phyloP scores from a whole-genome alignment of 2,113 vertebrate species.

The Spea multiplicata region DNA sequence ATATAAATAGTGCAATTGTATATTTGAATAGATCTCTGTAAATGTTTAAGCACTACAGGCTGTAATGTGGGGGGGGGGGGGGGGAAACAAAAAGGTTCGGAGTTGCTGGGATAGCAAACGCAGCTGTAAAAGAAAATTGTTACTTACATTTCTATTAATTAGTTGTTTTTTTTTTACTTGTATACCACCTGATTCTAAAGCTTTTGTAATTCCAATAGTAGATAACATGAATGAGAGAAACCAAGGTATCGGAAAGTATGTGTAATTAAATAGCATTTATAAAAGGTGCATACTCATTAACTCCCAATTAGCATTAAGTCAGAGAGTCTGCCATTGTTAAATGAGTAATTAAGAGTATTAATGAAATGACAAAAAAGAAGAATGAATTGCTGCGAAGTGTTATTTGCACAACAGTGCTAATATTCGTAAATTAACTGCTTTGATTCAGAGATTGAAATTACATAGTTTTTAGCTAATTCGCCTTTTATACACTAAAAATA shows the following conservation, averaged over 20 bases:
- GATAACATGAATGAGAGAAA: conserved; percentile 2
- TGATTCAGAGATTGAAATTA: background rate
- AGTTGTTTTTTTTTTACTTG: background rate
- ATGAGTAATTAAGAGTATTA: conserved; percentile 48
- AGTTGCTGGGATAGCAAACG: background rate
- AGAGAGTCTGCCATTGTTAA: conserved; percentile 44
- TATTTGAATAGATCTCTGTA: no score
- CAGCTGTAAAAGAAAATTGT: background rate
- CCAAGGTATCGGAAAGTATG: conserved; percentile 22
- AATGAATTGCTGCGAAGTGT: conserved; percentile 31
- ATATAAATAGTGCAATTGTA: no score
- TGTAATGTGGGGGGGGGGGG: no score
- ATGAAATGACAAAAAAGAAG: conserved; percentile 46
- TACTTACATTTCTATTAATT: background rate
- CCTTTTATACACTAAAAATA: no score
- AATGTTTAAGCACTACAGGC: no score
- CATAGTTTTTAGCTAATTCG: background rate
- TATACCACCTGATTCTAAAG: background rate
- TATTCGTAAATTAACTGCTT: conserved; percentile 17
- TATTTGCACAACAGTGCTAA: conserved; percentile 1
- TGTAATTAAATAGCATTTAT: conserved; percentile 41
- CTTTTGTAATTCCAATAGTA: conserved; percentile 15
- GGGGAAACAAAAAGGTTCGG: no score
- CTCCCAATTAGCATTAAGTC: conserved; percentile 45
- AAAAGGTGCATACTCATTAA: conserved; percentile 47